These are phyloP conservation scores for Bedellia somnulentella DNA, from an alignment of 2,888 invertebrate genomes.

Conservation along the genomic window DNA sequence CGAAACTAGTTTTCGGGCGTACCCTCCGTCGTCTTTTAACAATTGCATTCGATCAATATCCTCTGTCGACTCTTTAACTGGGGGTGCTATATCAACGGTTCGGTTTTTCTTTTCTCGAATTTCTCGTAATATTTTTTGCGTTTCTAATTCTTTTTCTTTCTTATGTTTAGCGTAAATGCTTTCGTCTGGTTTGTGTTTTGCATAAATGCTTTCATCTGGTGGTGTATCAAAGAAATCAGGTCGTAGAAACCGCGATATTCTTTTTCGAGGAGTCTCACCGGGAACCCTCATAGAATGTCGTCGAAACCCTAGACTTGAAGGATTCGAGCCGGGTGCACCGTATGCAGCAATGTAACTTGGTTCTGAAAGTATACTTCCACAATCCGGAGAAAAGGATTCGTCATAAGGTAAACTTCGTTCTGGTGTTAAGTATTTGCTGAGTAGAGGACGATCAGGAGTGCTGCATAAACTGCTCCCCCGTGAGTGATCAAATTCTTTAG, in stretches of 20 bases:
- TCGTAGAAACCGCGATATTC: conserved; percentile 73
- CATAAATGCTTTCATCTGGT: conserved; percentile 66
- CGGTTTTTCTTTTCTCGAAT: conserved; percentile 64
- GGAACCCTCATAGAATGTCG: conserved; percentile 29
- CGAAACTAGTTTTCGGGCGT: conserved; percentile 32
- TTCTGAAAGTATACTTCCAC: conserved; percentile 29
- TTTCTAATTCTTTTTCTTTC: conserved; percentile 67
- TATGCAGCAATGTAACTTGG: conserved; percentile 42
- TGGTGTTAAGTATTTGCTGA: conserved; percentile 59
- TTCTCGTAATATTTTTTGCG: conserved; percentile 68
- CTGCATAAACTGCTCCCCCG: conserved; percentile 21
- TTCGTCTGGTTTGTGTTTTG: conserved; percentile 68
- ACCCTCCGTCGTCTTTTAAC: conserved; percentile 21
- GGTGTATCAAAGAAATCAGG: conserved; percentile 78
- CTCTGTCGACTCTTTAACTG: conserved; percentile 23
- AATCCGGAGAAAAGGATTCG: conserved; percentile 25
- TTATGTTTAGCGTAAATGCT: conserved; percentile 64
- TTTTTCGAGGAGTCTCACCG: conserved; percentile 52
- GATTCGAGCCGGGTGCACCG: conserved; percentile 16
- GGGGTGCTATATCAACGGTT: conserved; percentile 23
- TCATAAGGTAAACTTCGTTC: conserved; percentile 34
- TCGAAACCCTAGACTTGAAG: conserved; percentile 13
- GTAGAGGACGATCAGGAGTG: conserved; percentile 52
- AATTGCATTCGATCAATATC: conserved; percentile 17
- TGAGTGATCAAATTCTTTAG: conserved; percentile 13